Evolutionary conservation across 2,888 invertebrate species (phyloP).

Genomic region (Hetaerina titia): DNA sequence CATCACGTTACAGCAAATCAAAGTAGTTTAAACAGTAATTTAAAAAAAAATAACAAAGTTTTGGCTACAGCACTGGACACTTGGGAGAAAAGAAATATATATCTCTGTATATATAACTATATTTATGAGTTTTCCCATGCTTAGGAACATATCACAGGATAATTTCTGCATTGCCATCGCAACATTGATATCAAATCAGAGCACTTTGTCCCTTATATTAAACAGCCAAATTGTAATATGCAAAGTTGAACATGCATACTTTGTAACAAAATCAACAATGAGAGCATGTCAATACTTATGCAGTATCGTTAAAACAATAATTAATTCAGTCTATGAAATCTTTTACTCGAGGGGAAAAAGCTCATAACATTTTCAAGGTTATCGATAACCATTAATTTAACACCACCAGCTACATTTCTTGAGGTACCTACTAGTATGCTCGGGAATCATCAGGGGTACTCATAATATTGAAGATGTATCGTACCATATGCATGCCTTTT

Average conservation of each 20-base stretch:
- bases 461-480: slow-evolving; percentile 55
- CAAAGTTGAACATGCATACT: slow-evolving; percentile 59
- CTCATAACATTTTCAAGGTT: slow-evolving; percentile 53
- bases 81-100: slow-evolving; percentile 66
- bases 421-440: slow-evolving; percentile 58
- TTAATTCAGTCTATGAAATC: slow-evolving; percentile 63
- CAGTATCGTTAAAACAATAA: slow-evolving; percentile 63
- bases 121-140: slow-evolving; percentile 63
- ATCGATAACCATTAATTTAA: slow-evolving; percentile 66
- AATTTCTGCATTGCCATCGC: slow-evolving; percentile 62
- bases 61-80: slow-evolving; percentile 59
- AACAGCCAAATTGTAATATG: slow-evolving; percentile 64
- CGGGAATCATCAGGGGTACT: slow-evolving; percentile 43
- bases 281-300: slow-evolving; percentile 59
- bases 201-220: slow-evolving; percentile 51
- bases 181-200: slow-evolving; percentile 66
- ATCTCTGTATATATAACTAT: slow-evolving; percentile 68
- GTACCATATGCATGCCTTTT: slow-evolving; percentile 57
- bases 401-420: slow-evolving; percentile 41
- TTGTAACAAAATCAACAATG: slow-evolving; percentile 64
- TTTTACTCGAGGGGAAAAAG: slow-evolving; percentile 56
- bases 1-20: slow-evolving; percentile 2
- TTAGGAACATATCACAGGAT: slow-evolving; percentile 65
- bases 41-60: slow-evolving; percentile 43
- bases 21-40: not conserved